Evolutionary conservation across 2,888 invertebrate species (phyloP), one percentile per base, ranked within the genome.

Genomic region (Gibbula magus): DNA sequence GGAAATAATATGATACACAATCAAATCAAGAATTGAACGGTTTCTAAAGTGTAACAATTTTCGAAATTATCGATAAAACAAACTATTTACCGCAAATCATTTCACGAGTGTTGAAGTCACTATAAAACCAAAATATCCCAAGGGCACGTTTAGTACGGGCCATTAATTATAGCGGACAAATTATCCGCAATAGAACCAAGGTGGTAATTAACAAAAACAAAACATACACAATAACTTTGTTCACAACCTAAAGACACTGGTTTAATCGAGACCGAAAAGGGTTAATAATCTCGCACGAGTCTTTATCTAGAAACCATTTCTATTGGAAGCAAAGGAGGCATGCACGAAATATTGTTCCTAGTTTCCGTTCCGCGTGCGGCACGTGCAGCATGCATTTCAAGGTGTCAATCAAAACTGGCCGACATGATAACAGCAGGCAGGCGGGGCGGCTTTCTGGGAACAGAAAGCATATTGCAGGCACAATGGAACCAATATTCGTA

Each of bases 401-500:
- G 32, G 35, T 35, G 70, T 70, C 70, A 70, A 70, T 70, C 70
- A 70, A 20, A 20, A 32, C 70, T 35, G n/a, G 70, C 20, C 32
- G 18, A 70, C 35, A 70, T 35, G 35, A 35, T 32, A 35, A 32
- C 29, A 70, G 70, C 70, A 20, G 32, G 29, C 29, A 35, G 20
- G 20, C 20, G 32, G 35, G n/a, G 7, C 32, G 35, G 8, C 35
- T 35, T 39, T 39, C 70, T 29, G 16, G 10, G 29, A 70, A 70
- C 70, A 70, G 39, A 13, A 35, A 70, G 39, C 70, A 39, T 70
- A 70, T 70, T 70, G 70, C 35, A 39, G 35, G 70, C 16, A 70
- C 70, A 70, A 70, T 35, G 35, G 70, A 70, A 70, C 32, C 70
- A 70, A 70, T 70, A 70, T 70, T 70, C 70, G 35, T 70, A 70